phyloP scores from a whole-genome alignment of 1,140 invertebrate genomes.

The Drosophila erecta region DNA sequence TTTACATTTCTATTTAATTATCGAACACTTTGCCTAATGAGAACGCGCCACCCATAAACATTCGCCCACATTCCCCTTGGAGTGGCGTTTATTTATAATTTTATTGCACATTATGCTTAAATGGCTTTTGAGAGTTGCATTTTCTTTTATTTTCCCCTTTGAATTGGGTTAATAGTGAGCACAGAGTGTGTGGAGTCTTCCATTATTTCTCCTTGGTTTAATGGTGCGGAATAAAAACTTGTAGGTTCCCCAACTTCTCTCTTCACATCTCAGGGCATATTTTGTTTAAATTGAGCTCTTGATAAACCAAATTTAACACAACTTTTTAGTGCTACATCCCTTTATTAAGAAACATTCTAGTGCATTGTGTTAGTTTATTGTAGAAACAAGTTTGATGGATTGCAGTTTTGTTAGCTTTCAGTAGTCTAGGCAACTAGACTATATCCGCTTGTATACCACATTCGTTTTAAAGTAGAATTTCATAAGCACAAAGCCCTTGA shows the following conservation, averaged over 20 bases:
- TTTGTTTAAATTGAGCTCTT: background rate
- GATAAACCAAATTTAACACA: too few relatives aligned
- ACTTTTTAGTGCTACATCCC: too few relatives aligned
- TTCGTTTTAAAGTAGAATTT: background rate
- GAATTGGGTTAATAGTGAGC: conserved; percentile 67
- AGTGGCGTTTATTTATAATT: conserved; percentile 57
- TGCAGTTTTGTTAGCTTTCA: too few relatives aligned
- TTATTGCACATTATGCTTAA: conserved; percentile 67
- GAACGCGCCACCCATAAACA: conserved; percentile 52
- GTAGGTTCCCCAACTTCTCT: conserved; percentile 19
- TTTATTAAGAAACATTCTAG: too few relatives aligned
- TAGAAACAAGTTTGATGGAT: too few relatives aligned
- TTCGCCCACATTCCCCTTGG: conserved; percentile 8
- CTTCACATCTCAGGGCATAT: background rate
- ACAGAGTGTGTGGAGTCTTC: conserved; percentile 12
- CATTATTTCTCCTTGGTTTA: conserved; percentile 23
- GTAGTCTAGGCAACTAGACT: too few relatives aligned
- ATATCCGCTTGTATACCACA: background rate
- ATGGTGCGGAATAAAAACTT: conserved; percentile 31
- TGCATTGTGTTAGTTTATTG: too few relatives aligned
- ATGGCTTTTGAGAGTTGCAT: conserved; percentile 63
- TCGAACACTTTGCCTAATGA: conserved; percentile 62
- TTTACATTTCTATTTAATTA: conserved; percentile 63
- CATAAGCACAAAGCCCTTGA: background rate
- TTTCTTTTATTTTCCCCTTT: conserved; percentile 42